These are phyloP conservation scores for Cervus canadensis DNA, from an alignment of 2,113 vertebrate species.

Conservation along the genomic window DNA sequence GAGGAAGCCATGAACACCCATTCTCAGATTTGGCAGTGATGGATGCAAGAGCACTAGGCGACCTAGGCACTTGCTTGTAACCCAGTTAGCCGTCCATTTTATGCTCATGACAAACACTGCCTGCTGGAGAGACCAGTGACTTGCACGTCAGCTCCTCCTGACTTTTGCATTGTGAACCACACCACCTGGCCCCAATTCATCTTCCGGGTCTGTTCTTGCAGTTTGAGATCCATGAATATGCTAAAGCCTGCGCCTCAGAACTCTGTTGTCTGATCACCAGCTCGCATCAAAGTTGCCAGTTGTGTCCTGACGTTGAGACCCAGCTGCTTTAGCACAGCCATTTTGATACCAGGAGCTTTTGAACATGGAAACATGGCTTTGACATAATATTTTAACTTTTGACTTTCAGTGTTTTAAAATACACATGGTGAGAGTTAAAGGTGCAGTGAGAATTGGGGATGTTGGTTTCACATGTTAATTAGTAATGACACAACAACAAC, in stretches of 20 bases:
- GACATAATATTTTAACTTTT: slow-evolving; percentile 23
- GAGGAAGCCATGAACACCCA: background rate
- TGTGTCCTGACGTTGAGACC: background rate
- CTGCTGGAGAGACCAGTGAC: background rate
- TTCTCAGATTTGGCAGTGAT: background rate
- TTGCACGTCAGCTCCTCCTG: background rate
- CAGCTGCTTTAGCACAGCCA: background rate
- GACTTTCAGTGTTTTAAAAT: slow-evolving; percentile 4
- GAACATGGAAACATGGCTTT: background rate
- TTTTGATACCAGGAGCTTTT: background rate
- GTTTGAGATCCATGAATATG: background rate
- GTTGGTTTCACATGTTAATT: background rate
- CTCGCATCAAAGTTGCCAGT: background rate
- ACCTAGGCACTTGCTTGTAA: background rate
- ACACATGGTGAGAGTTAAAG: background rate
- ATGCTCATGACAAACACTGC: background rate
- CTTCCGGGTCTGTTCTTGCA: background rate
- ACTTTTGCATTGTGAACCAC: background rate
- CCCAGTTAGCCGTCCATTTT: background rate
- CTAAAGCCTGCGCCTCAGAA: background rate
- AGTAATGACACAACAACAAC: background rate
- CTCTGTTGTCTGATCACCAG: background rate
- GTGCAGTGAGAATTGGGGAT: background rate
- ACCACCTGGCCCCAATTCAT: background rate
- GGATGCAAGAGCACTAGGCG: background rate